Percentiles rank a stretch among this genome's conserved stretches.
phyloP scores from a whole-genome alignment of 2,888 invertebrate species.

The Athalia cordata region DNA sequence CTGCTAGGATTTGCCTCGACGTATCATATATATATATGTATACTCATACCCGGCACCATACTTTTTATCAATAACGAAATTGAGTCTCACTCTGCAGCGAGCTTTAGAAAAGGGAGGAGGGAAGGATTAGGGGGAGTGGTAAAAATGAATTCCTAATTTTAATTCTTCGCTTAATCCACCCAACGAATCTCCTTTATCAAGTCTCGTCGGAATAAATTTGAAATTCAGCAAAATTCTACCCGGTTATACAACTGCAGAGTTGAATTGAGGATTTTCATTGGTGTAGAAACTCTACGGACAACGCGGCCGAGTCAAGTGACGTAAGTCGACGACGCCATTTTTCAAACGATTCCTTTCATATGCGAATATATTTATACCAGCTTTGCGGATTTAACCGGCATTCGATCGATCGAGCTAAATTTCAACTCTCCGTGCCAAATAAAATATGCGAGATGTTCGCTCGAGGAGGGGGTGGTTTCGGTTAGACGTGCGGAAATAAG shows the following conservation, averaged over 20 bases:
- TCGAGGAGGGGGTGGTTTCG: neutral
- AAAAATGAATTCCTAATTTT: constrained; percentile 41
- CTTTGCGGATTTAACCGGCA: neutral
- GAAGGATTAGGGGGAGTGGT: constrained; percentile 13
- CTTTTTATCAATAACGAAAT: constrained; percentile 24
- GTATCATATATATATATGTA: too few species aligned
- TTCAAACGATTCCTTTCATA: neutral
- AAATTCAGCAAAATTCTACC: constrained; percentile 35
- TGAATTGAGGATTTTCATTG: constrained; percentile 4
- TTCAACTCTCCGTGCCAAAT: neutral
- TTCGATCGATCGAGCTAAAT: constrained; percentile 16
- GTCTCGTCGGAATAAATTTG: constrained; percentile 20
- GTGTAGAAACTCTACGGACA: too few species aligned
- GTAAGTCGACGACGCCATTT: constrained; percentile 15
- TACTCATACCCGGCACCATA: too few species aligned
- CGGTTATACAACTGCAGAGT: neutral
- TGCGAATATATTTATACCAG: neutral
- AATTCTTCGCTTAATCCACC: constrained; percentile 37
- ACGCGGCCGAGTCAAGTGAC: neutral
- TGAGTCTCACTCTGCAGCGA: neutral
- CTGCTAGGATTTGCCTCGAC: too few species aligned
- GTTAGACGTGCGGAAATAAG: too few species aligned
- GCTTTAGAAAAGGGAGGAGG: neutral
- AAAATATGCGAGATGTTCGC: neutral
- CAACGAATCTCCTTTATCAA: constrained; percentile 24